Conservation (phyloP, 2,888 invertebrate species). For the Dromius quadrimaculatus region DNA sequence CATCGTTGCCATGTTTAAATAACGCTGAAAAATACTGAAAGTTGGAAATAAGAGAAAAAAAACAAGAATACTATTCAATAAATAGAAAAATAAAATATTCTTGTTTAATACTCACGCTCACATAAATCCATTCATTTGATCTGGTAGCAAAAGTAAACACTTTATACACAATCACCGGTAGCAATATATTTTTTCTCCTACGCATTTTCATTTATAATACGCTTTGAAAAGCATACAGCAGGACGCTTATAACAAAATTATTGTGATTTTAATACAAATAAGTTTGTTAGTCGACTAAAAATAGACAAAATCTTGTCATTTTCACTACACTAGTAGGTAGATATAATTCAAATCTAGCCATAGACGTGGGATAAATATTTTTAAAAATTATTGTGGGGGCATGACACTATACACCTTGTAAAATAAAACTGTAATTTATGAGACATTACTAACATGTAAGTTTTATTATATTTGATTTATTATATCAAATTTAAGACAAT, state of each 20-base stretch:
- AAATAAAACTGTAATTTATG: constrained; percentile 40
- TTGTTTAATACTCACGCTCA: no score
- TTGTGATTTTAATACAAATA: constrained; percentile 22
- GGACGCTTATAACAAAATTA: neutral
- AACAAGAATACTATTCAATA: no score
- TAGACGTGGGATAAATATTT: constrained; percentile 40
- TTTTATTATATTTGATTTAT: constrained; percentile 36
- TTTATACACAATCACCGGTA: no score
- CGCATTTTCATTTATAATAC: neutral
- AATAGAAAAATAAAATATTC: no score
- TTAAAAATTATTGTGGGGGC: constrained; percentile 37
- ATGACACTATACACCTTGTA: constrained; percentile 26
- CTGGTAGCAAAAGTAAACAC: no score
- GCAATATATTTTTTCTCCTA: constrained; percentile 14
- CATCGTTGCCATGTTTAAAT: constrained; percentile 54
- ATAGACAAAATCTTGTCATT: constrained; percentile 24
- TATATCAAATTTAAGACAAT: constrained; percentile 21
- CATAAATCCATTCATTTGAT: neutral
- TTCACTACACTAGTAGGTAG: constrained; percentile 12
- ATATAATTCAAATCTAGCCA: constrained; percentile 28
- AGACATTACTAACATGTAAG: constrained; percentile 30
- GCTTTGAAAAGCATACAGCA: neutral
- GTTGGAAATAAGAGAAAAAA: no score
- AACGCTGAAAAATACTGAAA: no score
- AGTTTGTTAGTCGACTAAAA: constrained; percentile 13